Conservation (phyloP, 2,797 vertebrate genomes). For the Falco concolor region DNA sequence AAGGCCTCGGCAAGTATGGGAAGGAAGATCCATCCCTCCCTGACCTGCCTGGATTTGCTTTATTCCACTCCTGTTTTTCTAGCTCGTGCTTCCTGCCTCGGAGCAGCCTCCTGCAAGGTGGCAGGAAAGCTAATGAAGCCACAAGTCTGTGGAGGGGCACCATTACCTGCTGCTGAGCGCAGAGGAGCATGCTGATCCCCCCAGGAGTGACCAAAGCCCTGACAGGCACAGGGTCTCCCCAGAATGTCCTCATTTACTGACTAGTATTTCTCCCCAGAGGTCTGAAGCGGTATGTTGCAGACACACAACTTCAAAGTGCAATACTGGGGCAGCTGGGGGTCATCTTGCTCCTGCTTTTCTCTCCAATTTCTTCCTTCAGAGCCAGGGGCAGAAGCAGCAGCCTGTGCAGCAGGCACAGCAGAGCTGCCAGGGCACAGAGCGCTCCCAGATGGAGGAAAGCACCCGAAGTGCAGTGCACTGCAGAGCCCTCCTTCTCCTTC, state of each 20-base stretch:
- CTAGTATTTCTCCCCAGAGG: neutral
- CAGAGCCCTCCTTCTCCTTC: conserved; percentile 35
- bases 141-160: neutral
- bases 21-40: neutral
- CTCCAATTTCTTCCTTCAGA: neutral
- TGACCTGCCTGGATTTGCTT: neutral
- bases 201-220: neutral
- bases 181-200: neutral
- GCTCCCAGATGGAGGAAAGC: neutral
- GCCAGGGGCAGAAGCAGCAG: neutral
- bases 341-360: neutral
- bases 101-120: neutral
- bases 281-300: neutral
- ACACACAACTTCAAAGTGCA: neutral
- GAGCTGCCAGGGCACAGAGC: neutral
- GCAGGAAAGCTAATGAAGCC: neutral
- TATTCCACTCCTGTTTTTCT: neutral
- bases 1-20: neutral
- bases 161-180: rapidly evolving
- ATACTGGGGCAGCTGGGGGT: neutral
- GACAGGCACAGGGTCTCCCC: neutral
- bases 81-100: rapidly evolving
- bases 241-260: neutral
- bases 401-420: rapidly evolving
- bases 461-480: neutral